Evolutionary conservation across 30 jellyfish, hydroid and myxozoan species (phyloP).

Genomic region (Turritopsis dohrnii): DNA sequence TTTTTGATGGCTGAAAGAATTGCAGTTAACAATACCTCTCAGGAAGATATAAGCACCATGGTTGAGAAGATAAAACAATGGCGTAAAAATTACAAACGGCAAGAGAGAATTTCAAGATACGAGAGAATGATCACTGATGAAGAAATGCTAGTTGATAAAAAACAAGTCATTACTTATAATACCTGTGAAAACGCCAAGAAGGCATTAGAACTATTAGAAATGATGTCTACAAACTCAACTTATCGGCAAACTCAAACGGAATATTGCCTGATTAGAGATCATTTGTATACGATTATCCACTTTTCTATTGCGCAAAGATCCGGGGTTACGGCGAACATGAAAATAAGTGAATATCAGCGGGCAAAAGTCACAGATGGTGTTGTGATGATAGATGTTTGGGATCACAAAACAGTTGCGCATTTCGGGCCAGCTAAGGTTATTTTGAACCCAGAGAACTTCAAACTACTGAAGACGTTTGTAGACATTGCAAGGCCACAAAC

Average conservation of each 20-base stretch:
- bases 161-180: constrained; percentile 4
- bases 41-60: neutral
- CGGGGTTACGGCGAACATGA: constrained; percentile 19
- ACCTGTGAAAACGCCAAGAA: neutral
- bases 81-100: constrained; percentile 10
- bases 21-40: neutral
- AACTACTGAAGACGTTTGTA: neutral
- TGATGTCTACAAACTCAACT: constrained; percentile 2
- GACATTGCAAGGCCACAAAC: constrained; percentile 4
- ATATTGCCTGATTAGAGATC: neutral
- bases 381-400: constrained; percentile 2
- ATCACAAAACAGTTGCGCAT: constrained; percentile 18
- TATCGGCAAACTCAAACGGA: neutral
- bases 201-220: constrained; percentile 9
- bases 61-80: constrained; percentile 7
- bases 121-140: constrained; percentile 8
- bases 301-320: constrained; percentile 4
- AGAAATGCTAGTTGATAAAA: constrained; percentile 8
- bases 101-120: constrained; percentile 13
- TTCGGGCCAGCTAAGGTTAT: constrained; percentile 21
- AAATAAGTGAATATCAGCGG: neutral
- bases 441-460: neutral
- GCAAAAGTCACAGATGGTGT: neutral
- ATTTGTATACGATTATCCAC: neutral
- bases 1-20: constrained; percentile 1